Evolutionary conservation across 2,888 invertebrate genomes (phyloP).

Genomic region (Caenorhabditis doughertyi): DNA sequence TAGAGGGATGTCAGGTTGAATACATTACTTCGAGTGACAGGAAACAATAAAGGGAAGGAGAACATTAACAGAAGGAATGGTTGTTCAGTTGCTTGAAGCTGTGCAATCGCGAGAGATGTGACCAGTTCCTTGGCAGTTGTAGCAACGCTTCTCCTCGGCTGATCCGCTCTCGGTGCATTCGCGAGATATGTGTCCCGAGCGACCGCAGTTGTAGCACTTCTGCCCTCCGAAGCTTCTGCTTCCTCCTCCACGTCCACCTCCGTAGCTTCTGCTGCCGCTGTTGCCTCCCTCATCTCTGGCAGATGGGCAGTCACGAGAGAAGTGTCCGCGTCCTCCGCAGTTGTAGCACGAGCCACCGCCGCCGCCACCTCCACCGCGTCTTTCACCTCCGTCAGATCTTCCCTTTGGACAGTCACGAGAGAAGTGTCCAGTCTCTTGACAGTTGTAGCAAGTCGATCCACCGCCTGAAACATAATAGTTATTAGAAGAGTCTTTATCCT

Average conservation of each 20-base stretch:
- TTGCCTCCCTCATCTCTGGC: constrained; percentile 59
- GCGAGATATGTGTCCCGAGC: constrained; percentile 78
- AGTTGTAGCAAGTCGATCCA: constrained; percentile 72
- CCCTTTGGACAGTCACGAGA: constrained; percentile 79
- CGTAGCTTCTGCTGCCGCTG: constrained; percentile 58
- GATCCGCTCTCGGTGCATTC: constrained; percentile 76
- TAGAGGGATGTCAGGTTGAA: constrained; percentile 34
- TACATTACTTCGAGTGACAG: constrained; percentile 46
- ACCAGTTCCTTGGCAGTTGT: constrained; percentile 87
- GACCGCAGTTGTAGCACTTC: constrained; percentile 79
- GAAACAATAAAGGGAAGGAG: constrained; percentile 12
- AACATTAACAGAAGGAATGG: constrained; percentile 25
- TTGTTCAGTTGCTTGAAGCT: constrained; percentile 53
- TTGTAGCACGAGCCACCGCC: constrained; percentile 65
- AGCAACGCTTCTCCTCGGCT: constrained; percentile 88
- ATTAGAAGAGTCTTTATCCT: too few relatives aligned
- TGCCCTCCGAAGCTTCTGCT: constrained; percentile 66
- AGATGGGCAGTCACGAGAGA: constrained; percentile 80
- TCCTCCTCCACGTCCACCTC: constrained; percentile 63
- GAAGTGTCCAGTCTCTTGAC: constrained; percentile 79
- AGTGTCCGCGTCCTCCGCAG: constrained; percentile 79
- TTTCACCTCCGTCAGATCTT: constrained; percentile 59
- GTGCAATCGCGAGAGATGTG: constrained; percentile 79
- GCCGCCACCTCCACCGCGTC: constrained; percentile 66
- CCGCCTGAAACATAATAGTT: constrained; percentile 49